Percentiles rank a stretch among this genome's conserved stretches.
phyloP scores from a whole-genome alignment of 2,113 vertebrate genomes.

The Paratilapia polleni region DNA sequence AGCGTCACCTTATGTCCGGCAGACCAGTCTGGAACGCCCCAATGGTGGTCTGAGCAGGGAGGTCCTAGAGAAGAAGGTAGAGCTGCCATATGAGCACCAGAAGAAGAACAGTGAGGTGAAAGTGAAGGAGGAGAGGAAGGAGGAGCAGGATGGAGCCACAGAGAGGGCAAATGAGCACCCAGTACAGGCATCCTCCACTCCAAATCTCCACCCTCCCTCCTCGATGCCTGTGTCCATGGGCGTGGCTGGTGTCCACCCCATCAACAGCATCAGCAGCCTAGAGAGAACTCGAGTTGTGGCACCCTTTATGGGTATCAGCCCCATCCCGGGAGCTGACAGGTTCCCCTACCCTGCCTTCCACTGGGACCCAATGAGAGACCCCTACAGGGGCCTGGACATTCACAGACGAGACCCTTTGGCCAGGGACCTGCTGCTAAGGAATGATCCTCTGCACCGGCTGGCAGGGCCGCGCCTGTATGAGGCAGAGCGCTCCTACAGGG shows the following conservation, averaged over 20 bases:
- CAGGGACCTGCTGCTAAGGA: constrained; percentile 89
- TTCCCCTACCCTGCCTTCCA: constrained; percentile 96
- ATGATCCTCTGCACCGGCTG: constrained; percentile 91
- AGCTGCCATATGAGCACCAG: constrained; percentile 85
- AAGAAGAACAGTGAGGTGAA: constrained; percentile 93
- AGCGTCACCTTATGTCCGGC: constrained; percentile 88
- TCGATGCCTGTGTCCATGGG: constrained; percentile 91
- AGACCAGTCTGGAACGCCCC: constrained; percentile 79
- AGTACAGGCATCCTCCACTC: constrained; percentile 78
- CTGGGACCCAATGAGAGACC: constrained; percentile 97
- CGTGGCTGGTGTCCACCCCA: constrained; percentile 90
- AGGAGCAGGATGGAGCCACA: constrained; percentile 87
- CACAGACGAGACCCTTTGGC: constrained; percentile 85
- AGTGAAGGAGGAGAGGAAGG: constrained; percentile 96
- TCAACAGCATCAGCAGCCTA: constrained; percentile 90
- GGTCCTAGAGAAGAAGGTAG: constrained; percentile 86
- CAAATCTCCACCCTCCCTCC: constrained; percentile 85
- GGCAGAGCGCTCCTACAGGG: constrained; percentile 91
- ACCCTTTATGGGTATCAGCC: constrained; percentile 96
- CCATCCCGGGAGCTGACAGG: constrained; percentile 93
- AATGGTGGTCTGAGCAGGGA: constrained; percentile 88
- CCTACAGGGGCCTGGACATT: constrained; percentile 92
- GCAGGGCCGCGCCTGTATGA: constrained; percentile 88
- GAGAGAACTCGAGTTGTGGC: constrained; percentile 97
- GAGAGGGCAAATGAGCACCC: constrained; percentile 84